phyloP scores from a whole-genome alignment of 1,140 invertebrate genomes.

The Nixonia krombeini region DNA sequence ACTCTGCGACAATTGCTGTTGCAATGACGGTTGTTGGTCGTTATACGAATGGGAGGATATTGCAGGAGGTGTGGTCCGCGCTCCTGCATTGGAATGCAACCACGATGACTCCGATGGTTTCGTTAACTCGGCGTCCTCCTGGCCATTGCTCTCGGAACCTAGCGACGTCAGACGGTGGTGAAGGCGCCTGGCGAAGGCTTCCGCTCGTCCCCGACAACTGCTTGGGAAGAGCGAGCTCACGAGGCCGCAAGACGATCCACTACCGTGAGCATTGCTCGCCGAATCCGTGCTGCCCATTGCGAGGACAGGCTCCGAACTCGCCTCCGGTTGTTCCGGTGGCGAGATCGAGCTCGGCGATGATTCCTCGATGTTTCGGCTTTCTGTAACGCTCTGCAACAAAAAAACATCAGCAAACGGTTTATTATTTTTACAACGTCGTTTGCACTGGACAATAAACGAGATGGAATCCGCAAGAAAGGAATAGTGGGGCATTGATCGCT shows the following conservation, averaged over 20 bases:
- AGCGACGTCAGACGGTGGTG: slow-evolving; percentile 81
- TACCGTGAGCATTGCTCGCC: slow-evolving; percentile 44
- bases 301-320: slow-evolving; percentile 4
- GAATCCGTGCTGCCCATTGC: slow-evolving; percentile 59
- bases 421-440: no score
- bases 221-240: slow-evolving; percentile 73
- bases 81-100: slow-evolving; percentile 51
- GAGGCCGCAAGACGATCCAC: slow-evolving; percentile 70
- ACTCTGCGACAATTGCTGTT: slow-evolving; percentile 65
- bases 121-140: slow-evolving; percentile 22
- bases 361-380: slow-evolving; percentile 23
- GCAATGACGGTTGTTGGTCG: slow-evolving; percentile 59
- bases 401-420: no score
- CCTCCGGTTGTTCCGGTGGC: slow-evolving; percentile 11
- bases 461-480: no score
- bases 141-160: slow-evolving; percentile 67
- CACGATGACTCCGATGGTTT: slow-evolving; percentile 52
- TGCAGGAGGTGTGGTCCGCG: slow-evolving; percentile 64
- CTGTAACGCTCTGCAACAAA: slow-evolving; percentile 38
- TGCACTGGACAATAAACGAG: no score
- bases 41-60: slow-evolving; percentile 38
- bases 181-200: slow-evolving; percentile 83
- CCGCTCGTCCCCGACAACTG: slow-evolving; percentile 83
- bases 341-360: slow-evolving; percentile 42
- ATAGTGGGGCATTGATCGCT: no score